Percentiles rank a stretch among this genome's conserved stretches.
phyloP scores from a whole-genome alignment of 2,113 vertebrate species.

The Calcarius ornatus region DNA sequence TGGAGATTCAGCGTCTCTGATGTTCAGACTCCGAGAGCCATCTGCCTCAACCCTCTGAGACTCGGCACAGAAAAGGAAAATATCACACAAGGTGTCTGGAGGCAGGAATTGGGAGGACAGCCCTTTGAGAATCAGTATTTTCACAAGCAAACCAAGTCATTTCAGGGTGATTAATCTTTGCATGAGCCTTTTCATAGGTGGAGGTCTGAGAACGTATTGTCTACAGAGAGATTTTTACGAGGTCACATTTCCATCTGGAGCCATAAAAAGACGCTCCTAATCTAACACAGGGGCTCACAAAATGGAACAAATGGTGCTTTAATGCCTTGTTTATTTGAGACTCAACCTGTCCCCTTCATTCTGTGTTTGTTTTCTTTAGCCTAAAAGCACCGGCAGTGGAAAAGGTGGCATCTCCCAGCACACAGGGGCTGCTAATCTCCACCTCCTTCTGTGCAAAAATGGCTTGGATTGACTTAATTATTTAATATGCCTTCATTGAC shows the following conservation, averaged over 20 bases:
- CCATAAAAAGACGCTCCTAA: background rate
- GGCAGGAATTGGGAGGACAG: background rate
- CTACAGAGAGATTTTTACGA: background rate
- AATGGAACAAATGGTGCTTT: background rate
- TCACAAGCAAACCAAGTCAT: background rate
- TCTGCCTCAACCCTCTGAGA: background rate
- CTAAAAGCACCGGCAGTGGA: background rate
- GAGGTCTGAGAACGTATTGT: background rate
- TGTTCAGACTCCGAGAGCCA: background rate
- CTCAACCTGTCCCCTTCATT: background rate
- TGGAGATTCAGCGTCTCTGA: background rate
- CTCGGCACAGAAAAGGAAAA: background rate
- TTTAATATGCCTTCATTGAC: slow-evolving; percentile 41
- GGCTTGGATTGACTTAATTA: slow-evolving; percentile 58
- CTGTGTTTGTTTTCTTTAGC: background rate
- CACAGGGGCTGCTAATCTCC: background rate
- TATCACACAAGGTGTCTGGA: background rate
- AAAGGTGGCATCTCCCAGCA: background rate
- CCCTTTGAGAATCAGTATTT: background rate
- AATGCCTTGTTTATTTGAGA: background rate
- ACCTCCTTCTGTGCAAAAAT: slow-evolving; percentile 45
- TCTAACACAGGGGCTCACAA: background rate
- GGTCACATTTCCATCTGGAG: background rate
- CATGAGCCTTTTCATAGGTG: background rate
- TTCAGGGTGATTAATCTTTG: background rate